These are phyloP conservation scores for Sander lucioperca DNA, from an alignment of 2,113 vertebrate species.

Conservation along the genomic window DNA sequence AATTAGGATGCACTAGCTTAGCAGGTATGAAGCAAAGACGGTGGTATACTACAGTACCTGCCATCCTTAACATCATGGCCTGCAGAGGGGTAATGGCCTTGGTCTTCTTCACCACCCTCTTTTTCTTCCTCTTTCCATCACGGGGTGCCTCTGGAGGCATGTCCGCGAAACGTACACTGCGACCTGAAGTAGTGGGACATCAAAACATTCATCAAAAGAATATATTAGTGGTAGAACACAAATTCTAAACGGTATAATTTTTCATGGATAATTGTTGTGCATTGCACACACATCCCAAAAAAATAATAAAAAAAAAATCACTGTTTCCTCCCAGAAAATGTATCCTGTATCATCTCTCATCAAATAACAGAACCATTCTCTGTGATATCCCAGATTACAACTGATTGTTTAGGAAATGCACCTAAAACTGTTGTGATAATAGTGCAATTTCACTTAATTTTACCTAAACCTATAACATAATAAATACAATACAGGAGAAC, in stretches of 20 bases:
- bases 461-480: background rate
- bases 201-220: background rate
- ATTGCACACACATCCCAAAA: background rate
- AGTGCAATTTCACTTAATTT: background rate
- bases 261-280: no score
- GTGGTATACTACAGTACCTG: conserved; percentile 66
- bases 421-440: background rate
- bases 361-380: background rate
- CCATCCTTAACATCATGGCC: conserved; percentile 99
- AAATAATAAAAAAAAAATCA: no score
- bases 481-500: background rate
- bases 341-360: no score
- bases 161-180: conserved; percentile 96
- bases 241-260: background rate
- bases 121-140: conserved; percentile 88
- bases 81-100: conserved; percentile 97
- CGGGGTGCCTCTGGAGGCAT: conserved; percentile 77
- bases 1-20: background rate
- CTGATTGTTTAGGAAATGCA: background rate
- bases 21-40: background rate
- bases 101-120: conserved; percentile 92
- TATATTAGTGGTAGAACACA: background rate
- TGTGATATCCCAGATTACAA: background rate
- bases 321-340: no score
- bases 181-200: conserved; percentile 66